Conservation (phyloP, 2,113 vertebrate species). For the Galemys pyrenaicus region DNA sequence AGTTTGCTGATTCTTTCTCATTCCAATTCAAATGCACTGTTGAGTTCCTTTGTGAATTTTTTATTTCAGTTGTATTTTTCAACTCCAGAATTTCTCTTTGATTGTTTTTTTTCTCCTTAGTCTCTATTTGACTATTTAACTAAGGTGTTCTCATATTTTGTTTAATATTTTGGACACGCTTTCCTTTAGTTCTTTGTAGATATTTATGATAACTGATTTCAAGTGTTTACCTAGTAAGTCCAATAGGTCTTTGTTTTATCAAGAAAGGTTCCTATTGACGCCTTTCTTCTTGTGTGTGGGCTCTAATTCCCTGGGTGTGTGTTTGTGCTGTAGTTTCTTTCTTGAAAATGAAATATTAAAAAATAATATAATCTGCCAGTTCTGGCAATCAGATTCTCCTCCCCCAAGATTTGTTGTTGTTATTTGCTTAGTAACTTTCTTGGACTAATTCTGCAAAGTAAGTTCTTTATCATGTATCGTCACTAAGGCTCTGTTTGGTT, state of each 20-base stretch:
- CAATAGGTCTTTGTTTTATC: neutral
- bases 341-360: neutral
- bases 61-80: neutral
- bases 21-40: neutral
- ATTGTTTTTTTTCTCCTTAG: neutral
- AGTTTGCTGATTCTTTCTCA: neutral
- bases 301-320: neutral
- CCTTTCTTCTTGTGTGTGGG: neutral
- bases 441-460: neutral
- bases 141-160: neutral
- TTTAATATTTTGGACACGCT: neutral
- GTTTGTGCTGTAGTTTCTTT: neutral
- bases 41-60: neutral
- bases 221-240: neutral
- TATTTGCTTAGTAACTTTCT: neutral
- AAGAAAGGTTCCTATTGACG: neutral
- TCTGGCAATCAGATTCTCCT: neutral
- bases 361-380: neutral
- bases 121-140: neutral
- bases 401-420: neutral
- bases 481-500: neutral
- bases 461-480: neutral
- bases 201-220: neutral
- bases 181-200: neutral
- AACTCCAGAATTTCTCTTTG: neutral